Percentiles rank a stretch among this genome's conserved stretches.
Evolutionary conservation across 1,140 invertebrate genomes (phyloP).

Genomic region (Ptiloglossa arizonensis): DNA sequence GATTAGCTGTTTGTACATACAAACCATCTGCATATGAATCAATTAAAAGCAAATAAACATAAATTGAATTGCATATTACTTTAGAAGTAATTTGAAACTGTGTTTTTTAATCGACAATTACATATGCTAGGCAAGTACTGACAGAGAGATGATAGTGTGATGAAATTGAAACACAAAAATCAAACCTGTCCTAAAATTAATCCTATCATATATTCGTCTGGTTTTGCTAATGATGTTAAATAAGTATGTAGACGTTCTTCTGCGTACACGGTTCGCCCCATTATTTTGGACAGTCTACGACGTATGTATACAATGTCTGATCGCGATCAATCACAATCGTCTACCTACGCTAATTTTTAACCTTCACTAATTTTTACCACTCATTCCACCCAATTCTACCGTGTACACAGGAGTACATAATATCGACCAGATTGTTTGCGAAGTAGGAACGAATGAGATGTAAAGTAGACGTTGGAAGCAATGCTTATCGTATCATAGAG

Average conservation of each 20-base stretch:
- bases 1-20: neutral
- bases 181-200: conserved; percentile 87
- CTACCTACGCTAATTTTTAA: no score
- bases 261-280: conserved; percentile 81
- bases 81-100: neutral
- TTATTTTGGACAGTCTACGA: conserved; percentile 60
- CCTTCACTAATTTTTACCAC: neutral
- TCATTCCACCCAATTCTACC: no score
- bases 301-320: neutral
- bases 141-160: conserved; percentile 22
- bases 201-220: conserved; percentile 84
- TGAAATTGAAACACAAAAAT: conserved; percentile 44
- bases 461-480: no score
- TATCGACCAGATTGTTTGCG: no score
- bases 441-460: no score
- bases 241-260: conserved; percentile 80
- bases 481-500: no score
- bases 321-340: no score
- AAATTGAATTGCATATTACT: neutral
- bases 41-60: neutral
- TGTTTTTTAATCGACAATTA: conserved; percentile 22
- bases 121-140: conserved; percentile 43
- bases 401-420: no score
- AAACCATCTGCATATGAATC: neutral
- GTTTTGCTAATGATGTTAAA: conserved; percentile 75